Conservation (phyloP, 2,113 vertebrate species). For the Calyptomena viridis region DNA sequence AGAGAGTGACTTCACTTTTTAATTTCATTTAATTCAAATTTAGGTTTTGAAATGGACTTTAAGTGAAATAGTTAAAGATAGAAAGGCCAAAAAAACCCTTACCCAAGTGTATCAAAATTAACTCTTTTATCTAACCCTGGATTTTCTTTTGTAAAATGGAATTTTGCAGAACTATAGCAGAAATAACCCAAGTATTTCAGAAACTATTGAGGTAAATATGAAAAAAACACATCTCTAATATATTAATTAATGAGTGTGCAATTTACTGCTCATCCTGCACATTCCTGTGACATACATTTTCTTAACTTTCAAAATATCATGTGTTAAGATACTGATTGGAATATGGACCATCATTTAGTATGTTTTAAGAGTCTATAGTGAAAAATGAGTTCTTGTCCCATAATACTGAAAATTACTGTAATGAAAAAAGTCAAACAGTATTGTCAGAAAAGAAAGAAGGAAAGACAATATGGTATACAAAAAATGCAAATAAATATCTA, state of each 20-base stretch:
- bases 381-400: neutral
- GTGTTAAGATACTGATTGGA: neutral
- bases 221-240: neutral
- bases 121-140: neutral
- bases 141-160: neutral
- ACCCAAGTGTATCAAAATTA: neutral
- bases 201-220: neutral
- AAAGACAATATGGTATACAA: neutral
- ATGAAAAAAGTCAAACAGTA: neutral
- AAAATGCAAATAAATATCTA: neutral
- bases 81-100: neutral
- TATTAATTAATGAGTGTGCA: neutral
- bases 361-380: neutral
- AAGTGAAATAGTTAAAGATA: neutral
- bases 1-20: neutral
- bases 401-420: neutral
- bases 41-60: neutral
- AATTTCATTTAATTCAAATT: neutral
- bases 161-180: neutral
- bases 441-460: neutral
- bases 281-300: neutral
- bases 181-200: neutral
- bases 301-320: neutral
- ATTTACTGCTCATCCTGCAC: neutral
- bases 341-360: neutral